phyloP scores from a whole-genome alignment of 2,888 invertebrate genomes.

The Pimpla rufipes region DNA sequence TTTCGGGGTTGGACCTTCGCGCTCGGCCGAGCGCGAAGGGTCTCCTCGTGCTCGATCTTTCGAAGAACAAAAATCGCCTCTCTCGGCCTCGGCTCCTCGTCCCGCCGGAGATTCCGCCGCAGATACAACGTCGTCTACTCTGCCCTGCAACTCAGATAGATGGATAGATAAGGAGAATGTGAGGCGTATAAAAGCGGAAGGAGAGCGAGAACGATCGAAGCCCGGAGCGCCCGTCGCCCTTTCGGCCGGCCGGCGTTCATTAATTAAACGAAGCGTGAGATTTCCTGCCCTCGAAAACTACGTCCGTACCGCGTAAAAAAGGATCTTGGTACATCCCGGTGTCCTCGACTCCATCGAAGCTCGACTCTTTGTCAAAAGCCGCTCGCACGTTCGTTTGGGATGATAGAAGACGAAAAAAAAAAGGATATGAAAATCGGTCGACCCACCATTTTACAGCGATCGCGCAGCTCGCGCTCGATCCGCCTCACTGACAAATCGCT shows the following conservation, averaged over 20 bases:
- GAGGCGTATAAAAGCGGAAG: conserved; percentile 45
- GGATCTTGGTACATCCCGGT: conserved; percentile 69
- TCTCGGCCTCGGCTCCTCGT: conserved; percentile 28
- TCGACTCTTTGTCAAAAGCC: conserved; percentile 65
- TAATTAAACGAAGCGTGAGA: conserved; percentile 84
- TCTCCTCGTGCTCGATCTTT: conserved; percentile 43
- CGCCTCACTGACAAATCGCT: conserved; percentile 49
- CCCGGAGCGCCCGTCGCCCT: conserved; percentile 59
- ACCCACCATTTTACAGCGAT: conserved; percentile 23
- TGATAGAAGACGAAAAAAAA: conserved; percentile 37
- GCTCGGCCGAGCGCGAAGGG: conserved; percentile 47
- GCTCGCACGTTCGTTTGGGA: conserved; percentile 52
- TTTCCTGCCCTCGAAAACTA: conserved; percentile 75
- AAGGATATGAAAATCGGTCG: conserved; percentile 16
- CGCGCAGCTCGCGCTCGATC: conserved; percentile 9
- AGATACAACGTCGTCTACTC: conserved; percentile 50
- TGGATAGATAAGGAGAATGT: conserved; percentile 64
- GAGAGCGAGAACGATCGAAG: conserved; percentile 61
- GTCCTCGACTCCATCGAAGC: conserved; percentile 68
- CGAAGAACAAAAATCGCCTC: conserved; percentile 45
- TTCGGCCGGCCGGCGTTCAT: conserved; percentile 79
- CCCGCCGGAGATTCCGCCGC: conserved; percentile 47
- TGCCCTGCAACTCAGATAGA: conserved; percentile 60
- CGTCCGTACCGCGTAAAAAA: background rate
- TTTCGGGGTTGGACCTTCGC: background rate